Evolutionary conservation across 2,797 vertebrate species (phyloP).

Genomic region (Neosilurus hyrtlii): DNA sequence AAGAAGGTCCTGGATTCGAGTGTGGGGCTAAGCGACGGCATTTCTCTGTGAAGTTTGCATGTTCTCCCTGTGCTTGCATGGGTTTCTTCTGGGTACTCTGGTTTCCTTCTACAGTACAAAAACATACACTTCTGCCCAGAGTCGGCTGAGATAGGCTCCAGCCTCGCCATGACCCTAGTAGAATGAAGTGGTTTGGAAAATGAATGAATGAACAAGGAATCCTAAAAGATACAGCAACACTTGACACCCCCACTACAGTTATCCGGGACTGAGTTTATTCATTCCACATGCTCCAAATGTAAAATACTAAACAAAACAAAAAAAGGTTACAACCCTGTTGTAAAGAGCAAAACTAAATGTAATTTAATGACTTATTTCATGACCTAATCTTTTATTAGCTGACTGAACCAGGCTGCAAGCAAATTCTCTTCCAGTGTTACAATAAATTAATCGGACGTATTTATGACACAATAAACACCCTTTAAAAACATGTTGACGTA

Average conservation of each 20-base stretch:
- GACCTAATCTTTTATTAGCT: background rate
- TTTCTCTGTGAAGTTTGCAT: no score
- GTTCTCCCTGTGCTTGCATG: no score
- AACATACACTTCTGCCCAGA: no score
- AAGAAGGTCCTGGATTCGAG: no score
- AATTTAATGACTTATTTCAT: background rate
- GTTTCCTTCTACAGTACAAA: no score
- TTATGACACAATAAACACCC: conserved; percentile 26
- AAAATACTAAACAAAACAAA: background rate
- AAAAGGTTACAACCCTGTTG: background rate
- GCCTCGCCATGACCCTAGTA: no score
- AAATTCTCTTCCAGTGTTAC: background rate
- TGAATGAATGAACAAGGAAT: background rate
- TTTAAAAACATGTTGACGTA: background rate
- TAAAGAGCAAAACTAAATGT: background rate
- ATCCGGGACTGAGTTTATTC: background rate
- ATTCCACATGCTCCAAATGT: background rate
- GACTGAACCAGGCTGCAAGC: background rate
- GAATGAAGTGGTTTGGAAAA: no score
- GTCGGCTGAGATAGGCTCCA: no score
- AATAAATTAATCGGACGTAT: conserved; percentile 11
- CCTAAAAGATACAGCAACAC: background rate
- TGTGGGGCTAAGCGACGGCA: no score
- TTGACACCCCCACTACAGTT: background rate
- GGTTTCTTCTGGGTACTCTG: no score